Conservation (phyloP, 1,140 invertebrate genomes). For the Arion vulgaris region DNA sequence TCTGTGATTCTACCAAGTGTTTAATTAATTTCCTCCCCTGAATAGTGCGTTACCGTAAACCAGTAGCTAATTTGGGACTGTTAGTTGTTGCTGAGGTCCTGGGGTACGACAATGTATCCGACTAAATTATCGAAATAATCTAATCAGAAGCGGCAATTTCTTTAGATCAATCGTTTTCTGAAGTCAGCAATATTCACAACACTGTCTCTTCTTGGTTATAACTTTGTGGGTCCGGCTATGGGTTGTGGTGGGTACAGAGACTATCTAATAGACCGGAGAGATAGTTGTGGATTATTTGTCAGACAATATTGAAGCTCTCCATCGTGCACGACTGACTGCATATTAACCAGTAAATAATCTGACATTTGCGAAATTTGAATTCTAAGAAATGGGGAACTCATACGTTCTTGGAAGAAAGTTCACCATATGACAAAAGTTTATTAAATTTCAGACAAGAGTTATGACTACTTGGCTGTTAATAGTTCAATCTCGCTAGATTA, state of each 20-base stretch:
- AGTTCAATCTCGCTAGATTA: neutral
- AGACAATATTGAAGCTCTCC: neutral
- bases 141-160: neutral
- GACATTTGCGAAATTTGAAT: neutral
- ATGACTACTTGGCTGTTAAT: neutral
- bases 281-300: neutral
- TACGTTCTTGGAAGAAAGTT: neutral
- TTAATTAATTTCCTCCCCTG: constrained; percentile 14
- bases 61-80: neutral
- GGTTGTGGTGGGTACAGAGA: neutral
- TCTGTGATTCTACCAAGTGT: constrained; percentile 3
- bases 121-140: constrained; percentile 9
- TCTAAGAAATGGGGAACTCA: neutral
- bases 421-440: neutral
- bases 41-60: neutral
- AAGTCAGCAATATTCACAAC: neutral
- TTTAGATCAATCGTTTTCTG: neutral
- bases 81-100: neutral
- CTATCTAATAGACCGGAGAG: neutral
- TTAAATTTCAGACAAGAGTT: neutral
- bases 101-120: neutral
- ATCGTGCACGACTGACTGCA: neutral
- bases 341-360: neutral
- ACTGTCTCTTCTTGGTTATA: neutral
- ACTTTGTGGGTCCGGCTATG: neutral